Base-by-base conservation (phyloP, 1,140 invertebrate species). In the Amyelois transitella region DNA sequence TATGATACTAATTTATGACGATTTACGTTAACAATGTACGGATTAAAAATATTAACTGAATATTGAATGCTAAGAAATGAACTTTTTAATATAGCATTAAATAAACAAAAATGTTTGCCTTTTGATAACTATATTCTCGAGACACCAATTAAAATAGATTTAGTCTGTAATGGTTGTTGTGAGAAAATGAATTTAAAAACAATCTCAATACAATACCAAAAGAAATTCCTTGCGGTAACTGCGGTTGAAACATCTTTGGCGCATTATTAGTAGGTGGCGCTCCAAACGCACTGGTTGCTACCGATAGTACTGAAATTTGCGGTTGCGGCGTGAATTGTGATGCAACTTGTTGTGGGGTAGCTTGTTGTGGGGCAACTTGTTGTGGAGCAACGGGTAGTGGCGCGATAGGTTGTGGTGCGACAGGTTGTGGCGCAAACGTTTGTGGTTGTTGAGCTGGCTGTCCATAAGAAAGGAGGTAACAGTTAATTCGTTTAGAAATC, bases 371-470 rank as follows among this genome's bases (percentile, higher is more conserved):
- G 19, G 18, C 7, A 43, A 18, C n/a, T 32, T 32, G 28, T n/a
- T n/a, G n/a, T 32, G 28, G 28, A 7, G 43, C 43, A 18, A 18
- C 45, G 20, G 18, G 12, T 48, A 18, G 45, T 17, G 18, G 18
- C 18, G 18, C 19, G 12, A 48, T 24, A 17, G 14, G 19, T 55
- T 60, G 58, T 28, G 48, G 19, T 0, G 25, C 19, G 21, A 25
- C 7, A 17, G 22, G n/a, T 55, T 60, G 58, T 5, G 53, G 18
- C 20, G 18, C 45, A 48, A 21, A 14, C 6, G 7, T 17, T 48
- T 18, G 45, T 4, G 45, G 45, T 5, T 14, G 17, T 18, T 24
- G 48, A 6, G 48, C 24, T 6, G 48, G 21, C 18, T 47, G 43
- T 44, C 25, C 12, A 28, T 12, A 28, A 12, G 12, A 28, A 28